A percentile compares a stretch with the other conserved stretches of the same genome.
Evolutionary conservation across 2,113 vertebrate genomes (phyloP).

Genomic region (Zeus faber): DNA sequence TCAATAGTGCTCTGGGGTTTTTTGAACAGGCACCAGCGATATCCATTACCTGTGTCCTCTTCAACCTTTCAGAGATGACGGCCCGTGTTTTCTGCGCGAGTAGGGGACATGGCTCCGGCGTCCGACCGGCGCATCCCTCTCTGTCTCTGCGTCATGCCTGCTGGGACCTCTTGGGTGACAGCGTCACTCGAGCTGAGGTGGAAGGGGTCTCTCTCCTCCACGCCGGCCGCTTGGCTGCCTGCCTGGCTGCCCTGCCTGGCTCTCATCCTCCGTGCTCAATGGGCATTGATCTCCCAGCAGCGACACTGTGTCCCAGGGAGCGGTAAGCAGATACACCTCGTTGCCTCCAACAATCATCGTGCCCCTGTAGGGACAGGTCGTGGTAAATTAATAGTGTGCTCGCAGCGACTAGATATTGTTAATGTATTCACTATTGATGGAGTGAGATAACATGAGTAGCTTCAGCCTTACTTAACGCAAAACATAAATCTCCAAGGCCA

Average conservation of each 20-base stretch:
- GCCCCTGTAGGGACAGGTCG: conserved; percentile 80
- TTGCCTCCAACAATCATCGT: conserved; percentile 82
- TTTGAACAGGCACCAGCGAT: conserved; percentile 40
- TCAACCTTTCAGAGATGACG: conserved; percentile 61
- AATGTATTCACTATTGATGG: conserved; percentile 85
- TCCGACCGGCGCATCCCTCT: conserved; percentile 47
- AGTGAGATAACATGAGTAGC: conserved; percentile 85
- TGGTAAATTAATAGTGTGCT: conserved; percentile 87
- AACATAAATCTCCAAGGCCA: conserved; percentile 81
- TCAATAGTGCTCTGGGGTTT: conserved; percentile 29
- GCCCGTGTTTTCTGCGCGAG: conserved; percentile 52
- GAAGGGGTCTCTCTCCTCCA: conserved; percentile 49
- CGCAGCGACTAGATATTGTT: conserved; percentile 85
- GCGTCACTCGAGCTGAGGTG: conserved; percentile 67
- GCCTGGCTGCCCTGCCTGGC: conserved; percentile 58
- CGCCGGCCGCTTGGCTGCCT: conserved; percentile 55
- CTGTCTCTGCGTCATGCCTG: conserved; percentile 59
- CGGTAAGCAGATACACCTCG: conserved; percentile 80
- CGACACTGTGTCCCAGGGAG: conserved; percentile 80
- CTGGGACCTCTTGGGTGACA: conserved; percentile 63
- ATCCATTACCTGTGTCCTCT: conserved; percentile 64
- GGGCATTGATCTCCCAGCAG: conserved; percentile 83
- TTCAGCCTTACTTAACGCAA: conserved; percentile 87
- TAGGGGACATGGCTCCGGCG: conserved; percentile 62
- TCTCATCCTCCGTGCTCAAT: conserved; percentile 65